Base-by-base conservation (phyloP, 1,140 invertebrate genomes). In the Ostrea edulis region DNA sequence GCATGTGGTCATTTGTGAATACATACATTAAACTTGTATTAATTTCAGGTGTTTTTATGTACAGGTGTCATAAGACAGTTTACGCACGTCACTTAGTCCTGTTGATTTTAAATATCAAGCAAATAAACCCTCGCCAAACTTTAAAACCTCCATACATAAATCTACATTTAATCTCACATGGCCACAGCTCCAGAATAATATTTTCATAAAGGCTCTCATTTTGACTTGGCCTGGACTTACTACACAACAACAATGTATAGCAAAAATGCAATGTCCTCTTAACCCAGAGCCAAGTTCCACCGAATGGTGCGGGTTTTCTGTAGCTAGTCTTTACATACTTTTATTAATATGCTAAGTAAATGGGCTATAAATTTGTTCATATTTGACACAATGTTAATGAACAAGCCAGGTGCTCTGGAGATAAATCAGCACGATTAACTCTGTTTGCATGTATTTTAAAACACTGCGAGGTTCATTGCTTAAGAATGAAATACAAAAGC, bases 301-400 rank as follows among this genome's bases (percentile, higher is more conserved):
- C 68, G 35, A 29, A 9, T 77, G 29, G 22, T 29, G 12, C 68
- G 12, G 12, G 22, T 0, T 77, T 77, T 35, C 68, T 12, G 68
- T 77, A 77, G 22, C 29, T 35, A 62, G 55, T 62, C 35, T 44
- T 44, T 62, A 62, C 20, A 58, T 62, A 62, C 5, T 77, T 68
- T 77, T 77, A 77, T 77, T 77, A 77, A 77, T 77, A 77, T 77
- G 68, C 68, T 77, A 77, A 77, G 25, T 77, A 77, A 77, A 77
- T 77, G 68, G 68, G 68, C 68, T 25, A 77, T 77, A 77, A 77
- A 77, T 77, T 77, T 77, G 68, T 77, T 77, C 68, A 77, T 77
- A 77, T 77, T 77, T 77, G 68, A 77, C 68, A 77, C 29, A 77
- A 35, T 29, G 68, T 77, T 77, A 77, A 77, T 77, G 68, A 77